Base-by-base conservation (phyloP, 2,888 invertebrate species). In the Atrina japonica region DNA sequence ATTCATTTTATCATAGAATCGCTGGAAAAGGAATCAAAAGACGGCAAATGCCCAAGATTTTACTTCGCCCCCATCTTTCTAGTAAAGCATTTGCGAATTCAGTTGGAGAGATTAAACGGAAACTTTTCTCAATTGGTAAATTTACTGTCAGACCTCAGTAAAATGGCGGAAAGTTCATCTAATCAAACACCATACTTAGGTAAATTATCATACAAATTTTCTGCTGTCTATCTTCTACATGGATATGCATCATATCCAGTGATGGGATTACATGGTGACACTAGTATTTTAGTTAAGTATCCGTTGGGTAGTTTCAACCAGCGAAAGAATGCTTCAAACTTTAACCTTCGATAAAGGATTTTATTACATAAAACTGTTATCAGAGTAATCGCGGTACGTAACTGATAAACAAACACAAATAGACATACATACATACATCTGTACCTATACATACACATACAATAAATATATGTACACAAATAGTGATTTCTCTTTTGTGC, bases 341-440 rank as follows among this genome's bases (percentile, higher is more conserved):
- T 70, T 45, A 64, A 70, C 45, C 35, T 70, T 3, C 61, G 69
- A 9, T 69, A 49, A n/a, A n/a, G n/a, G n/a, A n/a, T n/a, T n/a
- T n/a, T n/a, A n/a, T n/a, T n/a, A n/a, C n/a, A n/a, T n/a, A n/a
- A n/a, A 29, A 11, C 6, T 35, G 35, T 11, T n/a, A n/a, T n/a
- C n/a, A n/a, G n/a, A n/a, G n/a, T n/a, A n/a, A n/a, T n/a, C n/a
- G n/a, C n/a, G n/a, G n/a, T n/a, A n/a, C n/a, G n/a, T n/a, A n/a
- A n/a, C n/a, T n/a, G n/a, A n/a, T n/a, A n/a, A n/a, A n/a, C n/a
- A n/a, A n/a, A n/a, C n/a, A n/a, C n/a, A n/a, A n/a, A n/a, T n/a
- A n/a, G n/a, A n/a, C n/a, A n/a, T n/a, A n/a, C n/a, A n/a, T n/a
- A n/a, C n/a, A n/a, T n/a, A n/a, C n/a, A n/a, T n/a, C n/a, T n/a